Conservation (phyloP, 2,888 invertebrate species). For the Molorchus minor region DNA sequence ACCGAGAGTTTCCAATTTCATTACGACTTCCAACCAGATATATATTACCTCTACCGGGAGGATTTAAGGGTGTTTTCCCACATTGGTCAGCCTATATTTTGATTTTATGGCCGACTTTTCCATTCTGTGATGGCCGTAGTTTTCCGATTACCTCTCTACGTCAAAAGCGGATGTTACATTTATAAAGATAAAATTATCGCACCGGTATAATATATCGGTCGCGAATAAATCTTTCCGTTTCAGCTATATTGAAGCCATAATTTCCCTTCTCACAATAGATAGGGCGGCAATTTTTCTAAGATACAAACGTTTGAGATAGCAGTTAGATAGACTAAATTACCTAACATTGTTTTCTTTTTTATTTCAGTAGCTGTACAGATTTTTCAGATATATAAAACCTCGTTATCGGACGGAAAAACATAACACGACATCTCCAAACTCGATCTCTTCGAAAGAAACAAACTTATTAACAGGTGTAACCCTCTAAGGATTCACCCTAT, state of each 20-base stretch:
- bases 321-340: too few species aligned
- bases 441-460: too few species aligned
- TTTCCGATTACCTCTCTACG: slow-evolving; percentile 44
- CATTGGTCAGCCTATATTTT: slow-evolving; percentile 58
- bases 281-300: too few species aligned
- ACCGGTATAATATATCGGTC: slow-evolving; percentile 37
- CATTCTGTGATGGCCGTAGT: slow-evolving; percentile 47
- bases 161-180: slow-evolving; percentile 41
- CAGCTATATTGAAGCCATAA: slow-evolving; percentile 19
- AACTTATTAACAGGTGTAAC: neutral
- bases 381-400: too few species aligned
- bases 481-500: neutral
- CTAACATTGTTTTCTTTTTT: too few species aligned
- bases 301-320: too few species aligned
- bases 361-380: too few species aligned
- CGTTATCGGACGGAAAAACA: too few species aligned
- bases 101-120: slow-evolving; percentile 57
- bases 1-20: slow-evolving; percentile 48
- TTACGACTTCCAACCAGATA: slow-evolving; percentile 44
- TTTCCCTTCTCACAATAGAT: too few species aligned
- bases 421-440: too few species aligned
- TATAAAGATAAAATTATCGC: slow-evolving; percentile 43
- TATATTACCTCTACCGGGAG: slow-evolving; percentile 50
- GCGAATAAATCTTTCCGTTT: slow-evolving; percentile 20
- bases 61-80: slow-evolving; percentile 55